phyloP scores from a whole-genome alignment of 2,797 vertebrate genomes.

The Stomatorhinus walkeri region DNA sequence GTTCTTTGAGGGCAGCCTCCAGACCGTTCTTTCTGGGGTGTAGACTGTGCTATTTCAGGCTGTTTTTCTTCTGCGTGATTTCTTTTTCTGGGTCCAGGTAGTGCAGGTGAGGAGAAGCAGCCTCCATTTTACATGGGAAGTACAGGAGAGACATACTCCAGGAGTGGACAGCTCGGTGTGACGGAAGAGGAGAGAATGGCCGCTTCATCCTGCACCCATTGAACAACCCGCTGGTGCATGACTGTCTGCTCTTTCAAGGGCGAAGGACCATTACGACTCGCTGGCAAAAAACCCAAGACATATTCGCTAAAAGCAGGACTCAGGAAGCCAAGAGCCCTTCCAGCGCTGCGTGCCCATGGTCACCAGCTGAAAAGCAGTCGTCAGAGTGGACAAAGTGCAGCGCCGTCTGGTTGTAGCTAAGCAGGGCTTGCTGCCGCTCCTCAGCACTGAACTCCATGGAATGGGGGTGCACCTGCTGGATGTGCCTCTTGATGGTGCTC shows the following conservation, averaged over 20 bases:
- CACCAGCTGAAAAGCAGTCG: slow-evolving; percentile 55
- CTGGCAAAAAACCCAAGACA: not conserved
- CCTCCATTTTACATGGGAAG: not conserved
- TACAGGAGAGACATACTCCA: not conserved
- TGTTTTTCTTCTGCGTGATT: not conserved
- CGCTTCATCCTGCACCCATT: not conserved
- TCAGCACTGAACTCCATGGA: slow-evolving; percentile 69
- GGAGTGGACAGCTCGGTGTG: not conserved
- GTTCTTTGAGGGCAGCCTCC: not conserved
- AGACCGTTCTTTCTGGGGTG: not conserved
- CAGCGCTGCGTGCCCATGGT: slow-evolving; percentile 45
- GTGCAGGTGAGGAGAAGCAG: not conserved
- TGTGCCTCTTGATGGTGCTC: slow-evolving; percentile 78
- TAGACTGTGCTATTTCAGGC: not conserved
- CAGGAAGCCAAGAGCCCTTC: slow-evolving; percentile 13
- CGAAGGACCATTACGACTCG: not conserved
- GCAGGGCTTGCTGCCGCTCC: slow-evolving; percentile 70
- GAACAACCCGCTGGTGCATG: not conserved
- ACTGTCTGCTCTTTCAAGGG: not conserved
- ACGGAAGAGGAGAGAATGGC: not conserved
- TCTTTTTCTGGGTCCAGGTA: not conserved
- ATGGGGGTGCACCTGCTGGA: slow-evolving; percentile 81
- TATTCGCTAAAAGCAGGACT: not conserved
- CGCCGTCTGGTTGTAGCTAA: slow-evolving; percentile 69
- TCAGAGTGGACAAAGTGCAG: slow-evolving; percentile 60